Conservation (phyloP, 2,888 invertebrate species). For the Dorcus hopei region DNA sequence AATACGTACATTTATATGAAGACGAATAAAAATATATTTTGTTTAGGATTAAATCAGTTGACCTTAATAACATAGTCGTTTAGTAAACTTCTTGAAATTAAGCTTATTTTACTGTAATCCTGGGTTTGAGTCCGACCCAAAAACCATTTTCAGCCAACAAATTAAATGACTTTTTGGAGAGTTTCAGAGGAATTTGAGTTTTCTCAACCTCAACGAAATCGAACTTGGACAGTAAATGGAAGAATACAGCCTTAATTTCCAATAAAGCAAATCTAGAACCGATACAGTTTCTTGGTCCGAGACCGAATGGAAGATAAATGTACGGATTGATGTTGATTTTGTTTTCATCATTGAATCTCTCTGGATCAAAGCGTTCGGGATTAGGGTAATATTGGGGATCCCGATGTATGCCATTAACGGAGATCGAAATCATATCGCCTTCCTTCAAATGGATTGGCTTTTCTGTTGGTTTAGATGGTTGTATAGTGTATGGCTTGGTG, state of each 20-base stretch:
- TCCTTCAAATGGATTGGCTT: slow-evolving; percentile 18
- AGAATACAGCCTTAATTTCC: slow-evolving; percentile 34
- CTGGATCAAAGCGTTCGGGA: slow-evolving; percentile 39
- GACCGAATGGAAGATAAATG: slow-evolving; percentile 39
- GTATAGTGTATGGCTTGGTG: slow-evolving; percentile 27
- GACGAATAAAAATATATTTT: no score
- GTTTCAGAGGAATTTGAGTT: slow-evolving; percentile 32
- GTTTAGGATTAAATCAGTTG: background rate
- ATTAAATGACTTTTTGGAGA: slow-evolving; percentile 11
- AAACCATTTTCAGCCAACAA: slow-evolving; percentile 24
- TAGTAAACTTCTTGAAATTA: no score
- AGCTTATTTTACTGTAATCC: background rate
- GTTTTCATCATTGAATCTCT: slow-evolving; percentile 53
- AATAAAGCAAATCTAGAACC: slow-evolving; percentile 46
- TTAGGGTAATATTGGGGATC: slow-evolving; percentile 35
- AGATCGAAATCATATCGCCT: slow-evolving; percentile 27
- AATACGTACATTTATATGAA: no score
- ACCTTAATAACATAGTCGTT: no score
- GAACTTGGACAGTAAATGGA: slow-evolving; percentile 32
- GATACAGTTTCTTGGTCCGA: slow-evolving; percentile 63
- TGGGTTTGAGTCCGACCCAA: slow-evolving; percentile 22
- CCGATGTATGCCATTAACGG: slow-evolving; percentile 33
- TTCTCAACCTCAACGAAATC: slow-evolving; percentile 31
- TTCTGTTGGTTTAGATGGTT: slow-evolving; percentile 21
- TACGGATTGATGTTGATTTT: slow-evolving; percentile 50